Base-by-base conservation (phyloP, 1,140 invertebrate species). In the Hycleus phaleratus region DNA sequence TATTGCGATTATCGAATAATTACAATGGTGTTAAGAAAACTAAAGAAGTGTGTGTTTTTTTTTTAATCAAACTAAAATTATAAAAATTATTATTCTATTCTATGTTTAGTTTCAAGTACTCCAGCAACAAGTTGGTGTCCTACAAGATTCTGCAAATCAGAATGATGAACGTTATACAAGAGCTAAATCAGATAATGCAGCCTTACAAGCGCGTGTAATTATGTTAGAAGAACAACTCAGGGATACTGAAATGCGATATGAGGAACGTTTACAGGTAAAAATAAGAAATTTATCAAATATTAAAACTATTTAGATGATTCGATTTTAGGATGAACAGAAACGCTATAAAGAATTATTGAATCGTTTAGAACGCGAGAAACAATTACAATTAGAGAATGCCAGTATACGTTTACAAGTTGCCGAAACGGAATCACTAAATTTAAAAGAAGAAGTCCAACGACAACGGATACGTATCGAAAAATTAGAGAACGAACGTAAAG, bases 181-280 rank as follows among this genome's bases (percentile, higher is more conserved):
- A 59, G 87, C 86, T 42, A 95, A 93, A 69, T 87, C 93, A 49
- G 91, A 96, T 74, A 94, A 95, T 82, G 89, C 89, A 0, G 88
- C 89, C 42, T 77, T 95, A 10, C 89, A 91, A 68, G 88, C 90
- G 2, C 82, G 93, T 68, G 85, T 95, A 63, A 85, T 92, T 66
- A 91, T 92, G 83, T 79, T 96, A 54, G 94, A 97, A 71, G 94
- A 96, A 73, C 90, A 94, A 68, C 80, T 93, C 10, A 81, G 92
- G 66, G 93, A 97, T 78, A 80, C 82, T 60, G 93, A 97, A 73
- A 76, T 89, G 51, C 82, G 91, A 62, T 84, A 87, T 53, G 90
- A 95, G 62, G 91, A 95, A 66, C 82, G 86, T 60, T 76, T 95
- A 49, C 81, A 73, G 59, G 71, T 72, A 61, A 32, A 32, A n/a